Evolutionary conservation across 1,140 invertebrate genomes (phyloP).

Genomic region (Zaprionus nigranus): DNA sequence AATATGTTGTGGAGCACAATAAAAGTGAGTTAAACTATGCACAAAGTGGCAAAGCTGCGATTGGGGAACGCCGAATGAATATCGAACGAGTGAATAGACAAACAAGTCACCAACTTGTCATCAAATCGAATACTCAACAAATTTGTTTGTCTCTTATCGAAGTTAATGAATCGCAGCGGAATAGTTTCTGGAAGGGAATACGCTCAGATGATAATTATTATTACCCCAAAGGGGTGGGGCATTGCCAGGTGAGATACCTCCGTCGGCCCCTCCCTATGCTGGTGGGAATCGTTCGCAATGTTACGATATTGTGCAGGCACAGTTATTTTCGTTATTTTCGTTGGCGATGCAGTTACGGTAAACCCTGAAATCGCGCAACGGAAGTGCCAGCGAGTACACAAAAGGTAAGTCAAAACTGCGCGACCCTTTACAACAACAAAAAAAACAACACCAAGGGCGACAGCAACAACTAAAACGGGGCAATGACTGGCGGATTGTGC

Average conservation of each 20-base stretch:
- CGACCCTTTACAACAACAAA: slow-evolving; percentile 30
- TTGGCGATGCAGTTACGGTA: slow-evolving; percentile 26
- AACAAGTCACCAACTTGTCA: not conserved
- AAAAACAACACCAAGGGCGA: not conserved
- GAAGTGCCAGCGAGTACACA: slow-evolving; percentile 52
- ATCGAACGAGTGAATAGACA: slow-evolving; percentile 3
- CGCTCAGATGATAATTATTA: slow-evolving; percentile 16
- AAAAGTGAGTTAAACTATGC: slow-evolving; percentile 21
- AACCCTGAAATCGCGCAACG: slow-evolving; percentile 45
- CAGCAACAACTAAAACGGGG: slow-evolving; percentile 53
- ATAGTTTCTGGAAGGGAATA: slow-evolving; percentile 19
- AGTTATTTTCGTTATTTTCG: slow-evolving; percentile 8
- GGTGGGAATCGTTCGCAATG: not conserved
- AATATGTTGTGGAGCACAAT: not conserved
- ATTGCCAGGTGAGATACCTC: not conserved
- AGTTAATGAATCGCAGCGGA: slow-evolving; percentile 35
- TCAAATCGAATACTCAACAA: slow-evolving; percentile 8
- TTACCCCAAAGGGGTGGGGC: not conserved
- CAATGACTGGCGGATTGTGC: slow-evolving; percentile 72
- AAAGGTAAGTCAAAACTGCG: slow-evolving; percentile 51
- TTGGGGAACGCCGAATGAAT: slow-evolving; percentile 1
- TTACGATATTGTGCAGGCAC: slow-evolving; percentile 24
- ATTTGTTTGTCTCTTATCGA: slow-evolving; percentile 19
- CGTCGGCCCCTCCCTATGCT: not conserved
- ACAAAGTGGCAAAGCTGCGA: not conserved